Conservation (phyloP, 2,888 invertebrate species). For the Alloplasta piceator region DNA sequence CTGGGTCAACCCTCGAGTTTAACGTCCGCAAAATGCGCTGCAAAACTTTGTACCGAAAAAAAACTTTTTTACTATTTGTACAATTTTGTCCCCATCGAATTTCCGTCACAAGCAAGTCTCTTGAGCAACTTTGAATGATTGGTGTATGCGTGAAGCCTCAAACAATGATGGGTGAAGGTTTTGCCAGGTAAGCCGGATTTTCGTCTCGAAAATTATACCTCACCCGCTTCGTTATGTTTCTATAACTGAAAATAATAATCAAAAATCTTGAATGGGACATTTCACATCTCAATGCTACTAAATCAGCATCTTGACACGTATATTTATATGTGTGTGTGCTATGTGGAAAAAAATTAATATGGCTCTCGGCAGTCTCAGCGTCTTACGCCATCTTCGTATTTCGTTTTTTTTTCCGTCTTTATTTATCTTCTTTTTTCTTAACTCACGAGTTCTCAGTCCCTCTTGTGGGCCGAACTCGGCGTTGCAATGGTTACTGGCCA, state of each 20-base stretch:
- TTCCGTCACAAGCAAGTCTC: neutral
- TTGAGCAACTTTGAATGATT: neutral
- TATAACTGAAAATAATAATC: neutral
- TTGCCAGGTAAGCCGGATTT: too few species aligned
- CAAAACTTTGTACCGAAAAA: slow-evolving; percentile 45
- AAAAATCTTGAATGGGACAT: slow-evolving; percentile 42
- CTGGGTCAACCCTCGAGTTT: slow-evolving; percentile 56
- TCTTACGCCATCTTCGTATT: slow-evolving; percentile 43
- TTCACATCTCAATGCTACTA: slow-evolving; percentile 54
- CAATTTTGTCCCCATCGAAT: neutral
- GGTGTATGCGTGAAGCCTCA: neutral
- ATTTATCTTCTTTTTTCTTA: slow-evolving; percentile 12
- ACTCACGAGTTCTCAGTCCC: slow-evolving; percentile 40
- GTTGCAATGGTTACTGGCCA: slow-evolving; percentile 55
- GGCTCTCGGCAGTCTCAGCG: slow-evolving; percentile 43
- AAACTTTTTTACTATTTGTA: slow-evolving; percentile 32
- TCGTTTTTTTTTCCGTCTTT: slow-evolving; percentile 16
- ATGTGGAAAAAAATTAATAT: slow-evolving; percentile 44
- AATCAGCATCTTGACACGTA: slow-evolving; percentile 48
- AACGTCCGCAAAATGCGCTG: slow-evolving; percentile 22
- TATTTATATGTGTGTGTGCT: slow-evolving; percentile 3
- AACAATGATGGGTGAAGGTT: slow-evolving; percentile 1
- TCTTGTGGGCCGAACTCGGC: slow-evolving; percentile 45
- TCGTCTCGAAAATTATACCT: too few species aligned
- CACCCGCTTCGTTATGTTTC: too few species aligned